Base-by-base conservation (phyloP, 2,797 vertebrate species). In the Caiman crocodilus region DNA sequence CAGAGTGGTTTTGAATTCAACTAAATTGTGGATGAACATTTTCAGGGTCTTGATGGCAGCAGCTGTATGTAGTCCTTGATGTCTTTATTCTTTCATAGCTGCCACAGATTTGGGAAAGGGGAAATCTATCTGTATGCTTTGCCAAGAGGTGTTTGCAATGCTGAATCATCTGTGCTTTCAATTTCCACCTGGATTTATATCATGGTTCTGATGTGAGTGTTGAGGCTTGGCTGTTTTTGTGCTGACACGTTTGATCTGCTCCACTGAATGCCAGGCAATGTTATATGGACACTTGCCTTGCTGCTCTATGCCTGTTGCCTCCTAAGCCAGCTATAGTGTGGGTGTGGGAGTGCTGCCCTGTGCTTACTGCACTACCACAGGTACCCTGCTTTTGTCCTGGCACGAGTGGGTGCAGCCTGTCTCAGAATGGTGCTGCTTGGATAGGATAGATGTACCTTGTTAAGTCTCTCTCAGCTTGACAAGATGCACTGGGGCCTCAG, bases 161-260 rank as follows among this genome's bases (percentile, higher is more conserved):
- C 71, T 86, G 82, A 82, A 79, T 79, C 76, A 50, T 63, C 28
- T 16, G 30, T 77, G 18, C 20, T 7, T 90, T 90, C 77, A 82
- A 1, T 30, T 8, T 30, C 50, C 58, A 25, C 80, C n/a, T 88
- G 64, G 69, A 79, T 91, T 87, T 87, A 86, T 23, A 42, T 90
- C 69, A 63, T 76, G 75, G 23, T 50, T 88, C 90, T 94, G 55
- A 85, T 57, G 4, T 64, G 83, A 5, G 5, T 15, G 6, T 28
- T 87, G 50, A 23, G 42, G 42, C 42, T 50, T 50, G 42, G 42
- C 9, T 50, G 42, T 50, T 50, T 50, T 50, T 50, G 42, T 50
- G 42, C 42, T 50, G 42, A 50, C 42, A 50, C 42, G 9, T 50
- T 50, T 50, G 42, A 50, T 10, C 42, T 50, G 42, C 42, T 50